A percentile compares a stretch with the other conserved stretches of the same genome.
Conservation (phyloP, 2,797 vertebrate genomes). For the Epinephelus malabaricus region DNA sequence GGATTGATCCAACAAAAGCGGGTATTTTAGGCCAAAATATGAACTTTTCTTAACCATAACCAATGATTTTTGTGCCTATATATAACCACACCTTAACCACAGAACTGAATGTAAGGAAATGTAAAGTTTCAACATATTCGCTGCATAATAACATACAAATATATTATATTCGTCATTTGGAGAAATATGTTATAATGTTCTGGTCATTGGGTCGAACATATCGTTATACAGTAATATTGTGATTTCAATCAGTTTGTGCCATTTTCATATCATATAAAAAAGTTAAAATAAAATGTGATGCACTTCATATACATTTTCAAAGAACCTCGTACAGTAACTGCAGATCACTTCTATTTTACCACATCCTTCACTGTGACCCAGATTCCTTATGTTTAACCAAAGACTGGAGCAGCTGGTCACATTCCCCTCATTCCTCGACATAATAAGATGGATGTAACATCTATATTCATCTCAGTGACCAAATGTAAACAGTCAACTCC, state of each 20-base stretch:
- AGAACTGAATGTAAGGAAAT: no score
- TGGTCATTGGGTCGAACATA: not conserved
- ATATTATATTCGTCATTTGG: no score
- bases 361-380: conserved; percentile 26
- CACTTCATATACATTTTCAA: not conserved
- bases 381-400: conserved; percentile 38
- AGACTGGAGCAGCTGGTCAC: conserved; percentile 48
- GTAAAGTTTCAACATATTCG: no score
- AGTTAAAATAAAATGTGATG: not conserved
- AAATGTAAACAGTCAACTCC: conserved; percentile 47
- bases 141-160: no score
- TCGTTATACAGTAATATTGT: not conserved
- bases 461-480: conserved; percentile 56
- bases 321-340: not conserved
- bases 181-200: no score
- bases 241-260: not conserved
- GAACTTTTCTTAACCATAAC: no score
- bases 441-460: conserved; percentile 52
- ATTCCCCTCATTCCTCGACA: conserved; percentile 70
- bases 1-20: no score
- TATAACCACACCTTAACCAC: no score
- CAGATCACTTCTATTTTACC: not conserved
- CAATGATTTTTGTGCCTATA: no score
- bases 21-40: no score
- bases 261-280: not conserved